Evolutionary conservation across 2,888 invertebrate genomes (phyloP).

Genomic region (Polydrusus cervinus): DNA sequence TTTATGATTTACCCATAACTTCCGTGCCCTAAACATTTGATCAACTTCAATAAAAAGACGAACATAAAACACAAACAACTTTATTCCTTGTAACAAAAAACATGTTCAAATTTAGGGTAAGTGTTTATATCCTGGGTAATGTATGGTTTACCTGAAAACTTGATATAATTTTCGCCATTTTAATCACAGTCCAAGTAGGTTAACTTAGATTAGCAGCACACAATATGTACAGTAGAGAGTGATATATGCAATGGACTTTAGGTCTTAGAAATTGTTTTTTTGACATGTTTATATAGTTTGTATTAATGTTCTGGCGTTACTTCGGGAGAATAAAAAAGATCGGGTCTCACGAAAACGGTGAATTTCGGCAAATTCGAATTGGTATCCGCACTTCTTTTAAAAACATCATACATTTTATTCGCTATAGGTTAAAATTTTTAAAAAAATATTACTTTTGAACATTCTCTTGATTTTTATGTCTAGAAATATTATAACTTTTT

Average conservation of each 20-base stretch:
- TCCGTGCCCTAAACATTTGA: slow-evolving; percentile 9
- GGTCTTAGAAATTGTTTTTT: slow-evolving; percentile 67
- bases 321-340: slow-evolving; percentile 61
- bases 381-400: too few species aligned
- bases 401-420: too few species aligned
- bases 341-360: slow-evolving; percentile 49
- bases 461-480: not conserved
- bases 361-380: slow-evolving; percentile 32
- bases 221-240: slow-evolving; percentile 62
- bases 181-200: slow-evolving; percentile 32
- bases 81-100: not conserved
- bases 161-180: slow-evolving; percentile 12
- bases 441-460: too few species aligned
- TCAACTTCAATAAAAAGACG: slow-evolving; percentile 1
- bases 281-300: slow-evolving; percentile 70
- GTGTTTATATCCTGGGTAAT: not conserved
- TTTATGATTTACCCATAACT: slow-evolving; percentile 3
- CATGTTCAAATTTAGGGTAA: not conserved
- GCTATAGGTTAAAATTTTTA: too few species aligned
- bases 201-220: slow-evolving; percentile 36
- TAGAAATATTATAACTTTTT: not conserved
- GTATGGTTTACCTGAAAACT: not conserved
- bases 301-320: slow-evolving; percentile 70
- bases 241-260: slow-evolving; percentile 57
- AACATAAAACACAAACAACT: not conserved